Percentiles rank a stretch among this genome's conserved stretches.
Conservation (phyloP, 35 echinoderm and acorn worm species). For the Stichopus chloronotus region DNA sequence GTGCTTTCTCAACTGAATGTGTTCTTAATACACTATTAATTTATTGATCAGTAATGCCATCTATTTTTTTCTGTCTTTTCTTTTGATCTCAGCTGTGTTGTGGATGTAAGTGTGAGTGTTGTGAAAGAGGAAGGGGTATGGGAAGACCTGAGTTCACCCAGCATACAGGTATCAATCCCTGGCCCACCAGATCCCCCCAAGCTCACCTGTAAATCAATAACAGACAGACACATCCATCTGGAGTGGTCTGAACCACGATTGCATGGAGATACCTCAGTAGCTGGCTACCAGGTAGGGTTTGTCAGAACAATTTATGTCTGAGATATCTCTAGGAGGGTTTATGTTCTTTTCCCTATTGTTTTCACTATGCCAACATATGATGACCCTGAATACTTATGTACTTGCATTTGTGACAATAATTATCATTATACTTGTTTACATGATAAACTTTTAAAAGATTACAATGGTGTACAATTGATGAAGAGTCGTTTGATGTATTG, state of each 20-base stretch:
- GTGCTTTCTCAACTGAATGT: background rate
- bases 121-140: conserved; percentile 82
- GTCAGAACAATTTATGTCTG: background rate
- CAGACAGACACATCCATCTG: conserved; percentile 66
- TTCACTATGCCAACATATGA: background rate
- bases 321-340: background rate
- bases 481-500: too few relatives aligned
- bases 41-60: too few relatives aligned
- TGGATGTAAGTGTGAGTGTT: conserved; percentile 76
- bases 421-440: too few relatives aligned
- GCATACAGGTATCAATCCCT: conserved; percentile 72
- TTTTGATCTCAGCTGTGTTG: conserved; percentile 66
- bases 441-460: too few relatives aligned
- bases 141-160: conserved; percentile 76
- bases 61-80: too few relatives aligned
- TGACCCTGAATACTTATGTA: background rate
- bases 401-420: background rate
- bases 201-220: conserved; percentile 69
- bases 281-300: conserved; percentile 79
- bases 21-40: too few relatives aligned
- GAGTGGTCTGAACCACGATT: conserved; percentile 89
- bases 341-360: background rate
- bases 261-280: conserved; percentile 72
- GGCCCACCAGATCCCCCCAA: conserved; percentile 84
- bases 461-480: too few relatives aligned